Percentiles rank a stretch among this genome's conserved stretches.
phyloP scores from a whole-genome alignment of 2,888 invertebrate genomes.

The Drosophila maculinotata region DNA sequence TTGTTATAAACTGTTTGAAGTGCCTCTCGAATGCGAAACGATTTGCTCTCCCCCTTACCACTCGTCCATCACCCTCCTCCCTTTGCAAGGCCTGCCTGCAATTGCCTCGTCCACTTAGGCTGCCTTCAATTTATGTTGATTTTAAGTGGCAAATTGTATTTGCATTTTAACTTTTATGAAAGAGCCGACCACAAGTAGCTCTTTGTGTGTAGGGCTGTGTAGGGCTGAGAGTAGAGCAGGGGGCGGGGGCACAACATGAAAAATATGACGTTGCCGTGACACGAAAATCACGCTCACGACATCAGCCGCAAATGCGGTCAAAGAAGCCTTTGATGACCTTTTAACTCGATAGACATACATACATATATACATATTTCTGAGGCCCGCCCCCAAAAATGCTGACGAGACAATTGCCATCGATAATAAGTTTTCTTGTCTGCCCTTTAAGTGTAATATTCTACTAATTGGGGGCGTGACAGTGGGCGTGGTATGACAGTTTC shows the following conservation, averaged over 20 bases:
- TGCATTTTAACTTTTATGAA: slow-evolving; percentile 69
- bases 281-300: slow-evolving; percentile 27
- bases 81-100: background rate
- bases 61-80: background rate
- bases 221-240: background rate
- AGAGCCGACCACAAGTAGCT: slow-evolving; percentile 69
- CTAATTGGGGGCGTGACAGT: slow-evolving; percentile 35
- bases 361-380: background rate
- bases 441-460: slow-evolving; percentile 18
- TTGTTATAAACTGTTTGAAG: slow-evolving; percentile 68
- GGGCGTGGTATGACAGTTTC: background rate
- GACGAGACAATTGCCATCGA: slow-evolving; percentile 30
- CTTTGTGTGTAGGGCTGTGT: slow-evolving; percentile 28
- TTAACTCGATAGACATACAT: slow-evolving; percentile 29
- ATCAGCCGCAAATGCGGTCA: slow-evolving; percentile 40
- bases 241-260: background rate
- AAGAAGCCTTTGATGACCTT: slow-evolving; percentile 40
- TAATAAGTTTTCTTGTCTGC: slow-evolving; percentile 28
- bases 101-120: slow-evolving; percentile 12
- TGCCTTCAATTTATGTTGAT: slow-evolving; percentile 67
- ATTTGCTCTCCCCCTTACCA: slow-evolving; percentile 26
- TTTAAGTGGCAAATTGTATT: slow-evolving; percentile 81
- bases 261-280: slow-evolving; percentile 22
- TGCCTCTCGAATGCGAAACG: slow-evolving; percentile 55
- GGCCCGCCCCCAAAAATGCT: background rate